Evolutionary conservation across 2,113 vertebrate genomes (phyloP).

Genomic region (Macrotus californicus): DNA sequence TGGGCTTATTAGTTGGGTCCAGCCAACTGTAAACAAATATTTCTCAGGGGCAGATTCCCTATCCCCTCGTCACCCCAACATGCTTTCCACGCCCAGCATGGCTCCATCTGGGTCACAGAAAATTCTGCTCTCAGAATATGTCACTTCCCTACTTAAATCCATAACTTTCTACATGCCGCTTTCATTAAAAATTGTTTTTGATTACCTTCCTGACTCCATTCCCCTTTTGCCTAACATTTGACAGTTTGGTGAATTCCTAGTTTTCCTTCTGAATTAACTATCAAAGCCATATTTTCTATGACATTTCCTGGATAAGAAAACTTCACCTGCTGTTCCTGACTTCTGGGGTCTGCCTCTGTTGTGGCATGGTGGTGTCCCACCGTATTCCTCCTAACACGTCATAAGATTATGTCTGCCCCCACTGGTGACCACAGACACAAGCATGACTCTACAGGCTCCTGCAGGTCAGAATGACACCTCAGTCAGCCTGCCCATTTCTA

Average conservation of each 20-base stretch:
- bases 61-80: neutral
- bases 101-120: neutral
- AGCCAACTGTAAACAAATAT: neutral
- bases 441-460: accelerated
- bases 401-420: neutral
- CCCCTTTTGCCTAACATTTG: neutral
- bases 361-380: accelerated
- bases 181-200: neutral
- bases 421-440: neutral
- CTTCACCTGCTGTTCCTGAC: neutral
- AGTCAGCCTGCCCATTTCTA: accelerated
- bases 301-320: neutral
- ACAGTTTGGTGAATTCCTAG: neutral
- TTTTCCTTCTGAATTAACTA: neutral
- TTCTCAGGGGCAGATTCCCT: neutral
- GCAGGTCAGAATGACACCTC: neutral
- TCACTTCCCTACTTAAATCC: neutral
- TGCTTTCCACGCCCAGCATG: neutral
- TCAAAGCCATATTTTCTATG: neutral
- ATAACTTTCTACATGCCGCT: neutral
- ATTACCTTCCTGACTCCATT: neutral
- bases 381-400: neutral
- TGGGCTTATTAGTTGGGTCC: neutral
- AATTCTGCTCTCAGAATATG: neutral
- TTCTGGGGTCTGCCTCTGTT: neutral